A percentile compares a stretch with the other conserved stretches of the same genome.
phyloP scores from a whole-genome alignment of 2,113 vertebrate species.

The Equus przewalskii region DNA sequence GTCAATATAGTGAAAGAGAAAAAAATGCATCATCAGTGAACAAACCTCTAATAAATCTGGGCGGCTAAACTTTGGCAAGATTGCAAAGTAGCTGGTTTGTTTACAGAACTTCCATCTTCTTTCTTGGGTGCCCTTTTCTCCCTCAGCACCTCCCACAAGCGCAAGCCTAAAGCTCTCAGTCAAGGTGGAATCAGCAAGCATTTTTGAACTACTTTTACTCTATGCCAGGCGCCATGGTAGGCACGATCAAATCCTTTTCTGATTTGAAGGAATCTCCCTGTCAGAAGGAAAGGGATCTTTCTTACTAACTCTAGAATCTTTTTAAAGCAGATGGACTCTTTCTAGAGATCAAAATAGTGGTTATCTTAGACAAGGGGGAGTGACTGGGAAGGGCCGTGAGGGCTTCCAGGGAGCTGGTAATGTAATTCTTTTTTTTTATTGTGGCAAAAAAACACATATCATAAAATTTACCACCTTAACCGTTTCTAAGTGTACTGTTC shows the following conservation, averaged over 20 bases:
- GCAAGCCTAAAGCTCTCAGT: background rate
- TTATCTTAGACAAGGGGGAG: background rate
- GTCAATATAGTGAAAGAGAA: conserved; percentile 62
- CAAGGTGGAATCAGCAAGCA: background rate
- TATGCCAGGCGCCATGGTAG: background rate
- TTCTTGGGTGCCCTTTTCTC: background rate
- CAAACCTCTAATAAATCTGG: conserved; percentile 61
- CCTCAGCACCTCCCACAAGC: background rate
- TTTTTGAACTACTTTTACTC: background rate
- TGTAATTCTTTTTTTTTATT: background rate
- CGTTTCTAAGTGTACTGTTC: conserved; percentile 20
- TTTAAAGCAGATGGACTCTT: conserved; percentile 8
- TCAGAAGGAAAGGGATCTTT: background rate
- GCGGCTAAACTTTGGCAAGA: conserved; percentile 46
- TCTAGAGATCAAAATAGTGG: background rate
- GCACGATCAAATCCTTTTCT: background rate
- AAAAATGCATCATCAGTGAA: conserved; percentile 36
- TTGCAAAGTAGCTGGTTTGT: conserved; percentile 40
- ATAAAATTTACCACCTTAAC: background rate
- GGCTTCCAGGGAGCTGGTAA: background rate
- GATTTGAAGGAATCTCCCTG: background rate
- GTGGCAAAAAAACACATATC: background rate
- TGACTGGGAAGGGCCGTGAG: background rate
- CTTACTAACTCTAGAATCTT: conserved; percentile 23
- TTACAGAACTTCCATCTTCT: conserved; percentile 7